Evolutionary conservation across 2,888 invertebrate genomes (phyloP), one percentile per base, ranked within the genome.

Genomic region (Hypsopygia costalis): DNA sequence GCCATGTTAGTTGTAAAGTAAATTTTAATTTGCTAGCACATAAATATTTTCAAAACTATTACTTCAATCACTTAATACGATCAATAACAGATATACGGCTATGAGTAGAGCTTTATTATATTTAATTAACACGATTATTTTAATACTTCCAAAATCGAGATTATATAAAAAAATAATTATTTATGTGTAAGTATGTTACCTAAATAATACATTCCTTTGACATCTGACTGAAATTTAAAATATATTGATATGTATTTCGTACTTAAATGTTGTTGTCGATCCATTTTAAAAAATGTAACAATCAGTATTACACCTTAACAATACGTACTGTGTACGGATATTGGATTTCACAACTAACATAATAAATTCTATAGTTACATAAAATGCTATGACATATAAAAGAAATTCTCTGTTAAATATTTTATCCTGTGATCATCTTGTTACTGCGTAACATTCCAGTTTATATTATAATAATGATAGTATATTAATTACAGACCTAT

Each of bases 1-100:
- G 62, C 62, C 62, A 62, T 62, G 49, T 54, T 60, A 60, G 54
- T 40, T 47, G 5, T 52, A 44, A 52, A 22, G 20, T 41, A 10
- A 25, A 28, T 9, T n/a, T 11, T 25, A 31, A 16, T 16, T 16
- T 16, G 16, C 16, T 16, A 16, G 2, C 4, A 16, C 16, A 16
- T 16, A 16, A 2, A n/a, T n/a, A n/a, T n/a, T n/a, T n/a, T n/a
- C n/a, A n/a, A n/a, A n/a, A n/a, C n/a, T n/a, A n/a, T n/a, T n/a
- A n/a, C n/a, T n/a, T n/a, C 16, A 16, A 16, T 16, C 16, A 16
- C 16, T 16, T 16, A 16, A 4, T 4, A 3, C 16, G 2, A 16
- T 16, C 16, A 4, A 3, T 16, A 16, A 16, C 4, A 16, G 16
- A 16, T 4, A 16, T n/a, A 16, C 16, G 16, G 16, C 16, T 16